Evolutionary conservation across 2,888 invertebrate genomes (phyloP).

Genomic region (Arctia plantaginis): DNA sequence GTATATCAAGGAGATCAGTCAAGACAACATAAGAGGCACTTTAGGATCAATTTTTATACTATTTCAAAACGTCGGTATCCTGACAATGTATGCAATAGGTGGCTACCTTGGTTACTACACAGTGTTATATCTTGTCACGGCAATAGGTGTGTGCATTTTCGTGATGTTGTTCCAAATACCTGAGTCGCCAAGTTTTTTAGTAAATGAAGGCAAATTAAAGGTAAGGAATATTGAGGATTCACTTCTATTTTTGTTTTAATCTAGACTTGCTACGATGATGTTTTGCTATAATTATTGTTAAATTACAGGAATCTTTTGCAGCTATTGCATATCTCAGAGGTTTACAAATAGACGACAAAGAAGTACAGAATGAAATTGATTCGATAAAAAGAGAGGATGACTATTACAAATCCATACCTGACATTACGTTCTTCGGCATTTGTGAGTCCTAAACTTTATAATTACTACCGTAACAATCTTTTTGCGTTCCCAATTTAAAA

Average conservation of each 20-base stretch:
- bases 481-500: too few relatives aligned
- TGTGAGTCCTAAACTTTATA: constrained; percentile 57
- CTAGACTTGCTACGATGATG: not conserved
- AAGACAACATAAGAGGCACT: constrained; percentile 64
- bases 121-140: constrained; percentile 59
- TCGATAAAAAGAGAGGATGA: constrained; percentile 61
- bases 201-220: constrained; percentile 63
- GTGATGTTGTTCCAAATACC: constrained; percentile 64
- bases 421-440: constrained; percentile 61
- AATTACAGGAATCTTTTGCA: constrained; percentile 63
- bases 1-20: constrained; percentile 70
- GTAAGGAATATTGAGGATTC: constrained; percentile 27
- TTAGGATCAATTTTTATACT: constrained; percentile 59
- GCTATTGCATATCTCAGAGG: constrained; percentile 65
- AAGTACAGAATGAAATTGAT: constrained; percentile 62
- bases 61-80: constrained; percentile 61
- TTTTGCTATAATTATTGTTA: not conserved
- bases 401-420: constrained; percentile 64
- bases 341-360: constrained; percentile 57
- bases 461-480: not conserved
- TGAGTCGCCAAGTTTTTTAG: constrained; percentile 71
- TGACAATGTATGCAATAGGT: constrained; percentile 66
- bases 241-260: not conserved
- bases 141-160: constrained; percentile 55
- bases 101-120: constrained; percentile 64